Conservation (phyloP, 2,113 vertebrate species). For the human region DNA sequence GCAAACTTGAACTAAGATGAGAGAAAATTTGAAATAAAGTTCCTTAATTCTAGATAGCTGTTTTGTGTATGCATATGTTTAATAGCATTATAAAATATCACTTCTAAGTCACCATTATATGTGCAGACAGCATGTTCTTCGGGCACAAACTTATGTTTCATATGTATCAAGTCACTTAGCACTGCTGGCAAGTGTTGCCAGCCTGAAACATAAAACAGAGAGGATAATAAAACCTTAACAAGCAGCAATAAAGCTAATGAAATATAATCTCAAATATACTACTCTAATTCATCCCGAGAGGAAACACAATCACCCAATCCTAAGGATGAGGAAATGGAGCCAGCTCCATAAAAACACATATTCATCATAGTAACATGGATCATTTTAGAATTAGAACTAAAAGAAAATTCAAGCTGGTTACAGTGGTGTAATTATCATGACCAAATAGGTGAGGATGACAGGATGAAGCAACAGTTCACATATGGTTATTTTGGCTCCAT, state of each 20-base stretch:
- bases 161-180: slow-evolving; percentile 78
- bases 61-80: slow-evolving; percentile 50
- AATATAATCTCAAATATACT: slow-evolving; percentile 77
- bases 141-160: slow-evolving; percentile 72
- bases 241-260: slow-evolving; percentile 81
- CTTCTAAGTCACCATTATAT: slow-evolving; percentile 58
- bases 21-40: slow-evolving; percentile 28
- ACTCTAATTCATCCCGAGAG: slow-evolving; percentile 74
- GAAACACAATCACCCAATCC: slow-evolving; percentile 66
- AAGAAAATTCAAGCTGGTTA: slow-evolving; percentile 58
- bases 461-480: slow-evolving; percentile 45
- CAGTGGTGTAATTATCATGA: slow-evolving; percentile 50
- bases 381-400: slow-evolving; percentile 56
- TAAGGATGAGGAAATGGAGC: slow-evolving; percentile 68
- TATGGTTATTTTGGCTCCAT: slow-evolving; percentile 53
- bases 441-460: slow-evolving; percentile 39
- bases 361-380: slow-evolving; percentile 59
- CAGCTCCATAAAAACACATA: slow-evolving; percentile 68
- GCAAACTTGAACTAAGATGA: neutral
- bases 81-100: slow-evolving; percentile 69
- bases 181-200: slow-evolving; percentile 65
- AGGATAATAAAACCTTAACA: slow-evolving; percentile 80
- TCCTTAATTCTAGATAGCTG: slow-evolving; percentile 43
- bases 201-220: slow-evolving; percentile 77
- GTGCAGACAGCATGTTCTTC: slow-evolving; percentile 54